Conservation (phyloP, 2,888 invertebrate genomes). For the Ectemnius continuus region DNA sequence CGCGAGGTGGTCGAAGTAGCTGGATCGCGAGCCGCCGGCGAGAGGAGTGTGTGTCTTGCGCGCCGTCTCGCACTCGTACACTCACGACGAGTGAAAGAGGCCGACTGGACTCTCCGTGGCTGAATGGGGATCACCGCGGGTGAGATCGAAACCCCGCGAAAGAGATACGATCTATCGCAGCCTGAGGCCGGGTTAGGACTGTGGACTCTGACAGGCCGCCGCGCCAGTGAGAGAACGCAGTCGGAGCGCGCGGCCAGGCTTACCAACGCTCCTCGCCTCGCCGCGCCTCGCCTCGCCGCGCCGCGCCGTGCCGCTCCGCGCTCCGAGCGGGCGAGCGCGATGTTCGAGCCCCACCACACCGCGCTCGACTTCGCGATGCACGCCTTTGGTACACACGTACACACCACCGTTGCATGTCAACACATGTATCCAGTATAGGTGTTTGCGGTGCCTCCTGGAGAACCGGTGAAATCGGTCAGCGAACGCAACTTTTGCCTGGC, state of each 20-base stretch:
- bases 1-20: slow-evolving; percentile 7
- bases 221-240: slow-evolving; percentile 45
- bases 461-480: slow-evolving; percentile 49
- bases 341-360: slow-evolving; percentile 21
- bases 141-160: slow-evolving; percentile 62
- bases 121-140: slow-evolving; percentile 35
- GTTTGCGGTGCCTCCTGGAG: slow-evolving; percentile 22
- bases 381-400: slow-evolving; percentile 43
- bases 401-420: too few relatives aligned
- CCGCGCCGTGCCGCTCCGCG: slow-evolving; percentile 28
- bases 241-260: slow-evolving; percentile 44
- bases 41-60: slow-evolving; percentile 3
- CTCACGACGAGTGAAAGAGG: slow-evolving; percentile 2
- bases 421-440: too few relatives aligned
- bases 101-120: slow-evolving; percentile 21
- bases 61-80: slow-evolving; percentile 25
- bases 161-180: slow-evolving; percentile 75
- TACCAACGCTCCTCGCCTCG: slow-evolving; percentile 48
- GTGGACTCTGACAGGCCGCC: slow-evolving; percentile 67
- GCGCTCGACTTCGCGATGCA: slow-evolving; percentile 35
- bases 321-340: slow-evolving; percentile 12
- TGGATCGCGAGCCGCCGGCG: neutral
- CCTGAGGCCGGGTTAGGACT: slow-evolving; percentile 76
- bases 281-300: slow-evolving; percentile 25
- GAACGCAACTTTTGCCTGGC: slow-evolving; percentile 19